Conservation (phyloP, 2,797 vertebrate species). For the Bradypodion pumilum region DNA sequence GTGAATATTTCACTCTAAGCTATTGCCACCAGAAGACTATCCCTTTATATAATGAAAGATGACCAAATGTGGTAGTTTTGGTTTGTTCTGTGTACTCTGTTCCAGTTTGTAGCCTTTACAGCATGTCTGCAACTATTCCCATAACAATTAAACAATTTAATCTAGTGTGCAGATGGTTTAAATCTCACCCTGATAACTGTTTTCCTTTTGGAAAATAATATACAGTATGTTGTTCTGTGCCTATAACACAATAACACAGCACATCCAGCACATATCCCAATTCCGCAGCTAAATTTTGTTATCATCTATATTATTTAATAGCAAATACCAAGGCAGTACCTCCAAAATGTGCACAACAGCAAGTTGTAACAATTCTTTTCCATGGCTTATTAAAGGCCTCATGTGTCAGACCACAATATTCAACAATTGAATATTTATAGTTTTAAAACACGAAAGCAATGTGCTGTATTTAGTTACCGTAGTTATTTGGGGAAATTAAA, state of each 20-base stretch:
- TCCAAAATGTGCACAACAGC: background rate
- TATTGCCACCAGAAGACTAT: constrained; percentile 38
- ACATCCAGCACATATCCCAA: constrained; percentile 19
- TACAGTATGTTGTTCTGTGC: constrained; percentile 13
- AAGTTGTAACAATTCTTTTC: constrained; percentile 15
- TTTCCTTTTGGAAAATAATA: constrained; percentile 49
- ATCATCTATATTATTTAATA: background rate
- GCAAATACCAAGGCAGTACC: constrained; percentile 4
- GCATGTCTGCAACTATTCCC: constrained; percentile 38
- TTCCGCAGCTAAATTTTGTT: constrained; percentile 32
- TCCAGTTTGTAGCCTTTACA: constrained; percentile 32
- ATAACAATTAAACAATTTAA: constrained; percentile 40
- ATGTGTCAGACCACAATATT: background rate
- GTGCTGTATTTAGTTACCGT: background rate
- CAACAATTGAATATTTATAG: background rate
- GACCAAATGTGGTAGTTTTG: constrained; percentile 28
- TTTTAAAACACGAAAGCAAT: background rate
- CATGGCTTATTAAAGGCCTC: background rate
- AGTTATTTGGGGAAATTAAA: background rate
- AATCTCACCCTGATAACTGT: background rate
- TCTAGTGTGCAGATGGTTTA: constrained; percentile 47
- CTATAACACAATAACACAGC: constrained; percentile 30
- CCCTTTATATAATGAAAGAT: constrained; percentile 43
- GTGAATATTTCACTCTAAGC: no score
- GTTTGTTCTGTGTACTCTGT: constrained; percentile 32